Conservation (phyloP, 2,888 invertebrate genomes). For the Panzeria rudis region DNA sequence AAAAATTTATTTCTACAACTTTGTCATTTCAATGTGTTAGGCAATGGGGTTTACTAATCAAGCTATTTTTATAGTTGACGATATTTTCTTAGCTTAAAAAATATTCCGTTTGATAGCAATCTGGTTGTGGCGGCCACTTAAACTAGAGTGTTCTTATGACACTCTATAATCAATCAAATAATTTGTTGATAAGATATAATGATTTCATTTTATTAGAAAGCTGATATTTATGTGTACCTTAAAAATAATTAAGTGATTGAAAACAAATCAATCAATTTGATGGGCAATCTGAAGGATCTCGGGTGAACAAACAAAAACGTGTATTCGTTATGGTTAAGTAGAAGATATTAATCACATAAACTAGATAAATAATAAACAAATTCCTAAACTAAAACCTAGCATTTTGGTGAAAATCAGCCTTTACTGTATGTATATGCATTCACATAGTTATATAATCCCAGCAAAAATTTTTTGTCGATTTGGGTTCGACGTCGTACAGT, state of each 20-base stretch:
- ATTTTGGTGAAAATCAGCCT: no score
- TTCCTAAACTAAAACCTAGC: no score
- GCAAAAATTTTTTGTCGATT: no score
- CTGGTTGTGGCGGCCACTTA: conserved; percentile 25
- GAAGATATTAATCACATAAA: background rate
- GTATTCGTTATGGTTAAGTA: background rate
- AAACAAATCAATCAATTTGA: conserved; percentile 35
- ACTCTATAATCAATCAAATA: conserved; percentile 61
- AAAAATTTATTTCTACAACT: conserved; percentile 21
- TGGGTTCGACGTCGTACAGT: no score
- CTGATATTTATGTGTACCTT: background rate
- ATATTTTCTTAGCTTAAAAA: background rate
- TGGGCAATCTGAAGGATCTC: conserved; percentile 19
- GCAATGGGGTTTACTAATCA: background rate
- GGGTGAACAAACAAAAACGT: conserved; percentile 7
- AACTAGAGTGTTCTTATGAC: conserved; percentile 51
- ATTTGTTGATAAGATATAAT: conserved; percentile 43
- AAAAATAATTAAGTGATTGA: conserved; percentile 26
- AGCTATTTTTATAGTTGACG: conserved; percentile 22
- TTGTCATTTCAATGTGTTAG: conserved; percentile 7
- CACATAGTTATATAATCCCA: no score
- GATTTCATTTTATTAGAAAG: background rate
- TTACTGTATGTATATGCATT: no score
- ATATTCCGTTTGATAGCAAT: background rate
- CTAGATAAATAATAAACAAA: background rate